A percentile compares a stretch with the other conserved stretches of the same genome.
phyloP scores from a whole-genome alignment of 2,888 invertebrate genomes.

The Pterobdella sp. region DNA sequence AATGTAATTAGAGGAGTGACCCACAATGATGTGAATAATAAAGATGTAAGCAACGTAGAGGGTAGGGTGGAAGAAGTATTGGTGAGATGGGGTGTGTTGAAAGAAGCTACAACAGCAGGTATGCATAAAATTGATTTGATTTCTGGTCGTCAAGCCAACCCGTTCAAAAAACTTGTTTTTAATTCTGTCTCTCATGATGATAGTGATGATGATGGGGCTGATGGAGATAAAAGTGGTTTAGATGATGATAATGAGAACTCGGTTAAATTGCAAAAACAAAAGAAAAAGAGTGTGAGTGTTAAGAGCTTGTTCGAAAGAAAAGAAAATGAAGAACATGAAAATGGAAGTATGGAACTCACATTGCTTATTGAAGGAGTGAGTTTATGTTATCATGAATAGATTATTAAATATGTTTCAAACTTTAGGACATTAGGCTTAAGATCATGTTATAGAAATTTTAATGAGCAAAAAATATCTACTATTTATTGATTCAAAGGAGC shows the following conservation, averaged over 20 bases:
- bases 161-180: neutral
- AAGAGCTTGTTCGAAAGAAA: too few species aligned
- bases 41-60: neutral
- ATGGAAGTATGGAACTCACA: too few species aligned
- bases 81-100: conserved; percentile 9
- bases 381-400: too few species aligned
- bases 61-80: neutral
- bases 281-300: too few species aligned
- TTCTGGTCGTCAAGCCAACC: neutral
- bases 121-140: neutral
- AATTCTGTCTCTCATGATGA: neutral
- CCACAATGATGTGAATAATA: neutral
- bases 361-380: too few species aligned
- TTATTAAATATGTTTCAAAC: too few species aligned
- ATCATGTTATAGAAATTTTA: too few species aligned
- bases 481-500: too few species aligned
- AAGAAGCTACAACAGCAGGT: neutral
- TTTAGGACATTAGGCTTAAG: too few species aligned
- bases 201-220: neutral
- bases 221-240: neutral
- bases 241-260: neutral
- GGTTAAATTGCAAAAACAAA: too few species aligned
- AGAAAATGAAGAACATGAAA: too few species aligned
- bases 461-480: too few species aligned
- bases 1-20: neutral